phyloP scores from a whole-genome alignment of 2,797 vertebrate genomes.

The Ctenopoma kingsleyae region DNA sequence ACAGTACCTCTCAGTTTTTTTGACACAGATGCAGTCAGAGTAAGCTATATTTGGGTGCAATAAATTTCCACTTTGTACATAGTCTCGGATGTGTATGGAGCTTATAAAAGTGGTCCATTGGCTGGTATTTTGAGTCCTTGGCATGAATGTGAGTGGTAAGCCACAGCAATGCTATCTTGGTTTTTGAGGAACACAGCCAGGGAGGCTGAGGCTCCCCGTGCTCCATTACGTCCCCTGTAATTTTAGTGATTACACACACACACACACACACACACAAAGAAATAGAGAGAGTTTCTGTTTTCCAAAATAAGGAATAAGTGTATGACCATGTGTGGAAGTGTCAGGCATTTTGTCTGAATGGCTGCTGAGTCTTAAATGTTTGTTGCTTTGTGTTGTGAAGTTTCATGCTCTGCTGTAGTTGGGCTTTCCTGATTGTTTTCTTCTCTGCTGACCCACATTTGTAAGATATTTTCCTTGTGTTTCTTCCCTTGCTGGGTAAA shows the following conservation, averaged over 20 bases:
- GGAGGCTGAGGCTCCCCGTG: slow-evolving; percentile 78
- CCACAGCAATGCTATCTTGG: slow-evolving; percentile 86
- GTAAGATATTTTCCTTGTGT: slow-evolving; percentile 35
- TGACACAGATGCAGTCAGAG: slow-evolving; percentile 45
- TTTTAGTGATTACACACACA: slow-evolving; percentile 79
- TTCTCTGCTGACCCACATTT: slow-evolving; percentile 40
- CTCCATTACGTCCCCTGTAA: slow-evolving; percentile 83
- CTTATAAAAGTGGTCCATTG: slow-evolving; percentile 77
- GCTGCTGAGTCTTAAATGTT: slow-evolving; percentile 57
- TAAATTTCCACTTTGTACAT: slow-evolving; percentile 76
- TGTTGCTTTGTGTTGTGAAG: slow-evolving; percentile 53
- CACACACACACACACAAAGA: slow-evolving; percentile 38
- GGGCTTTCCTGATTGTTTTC: slow-evolving; percentile 49
- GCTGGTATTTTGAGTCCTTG: slow-evolving; percentile 83
- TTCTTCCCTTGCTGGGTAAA: slow-evolving; percentile 28
- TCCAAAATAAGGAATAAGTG: slow-evolving; percentile 74
- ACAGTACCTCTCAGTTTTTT: slow-evolving; percentile 39
- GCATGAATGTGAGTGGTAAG: slow-evolving; percentile 81
- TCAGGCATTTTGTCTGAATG: slow-evolving; percentile 69
- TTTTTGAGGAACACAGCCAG: slow-evolving; percentile 78
- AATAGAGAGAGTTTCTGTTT: slow-evolving; percentile 50
- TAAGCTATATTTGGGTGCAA: slow-evolving; percentile 67
- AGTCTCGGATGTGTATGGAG: slow-evolving; percentile 73
- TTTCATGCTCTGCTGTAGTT: slow-evolving; percentile 39
- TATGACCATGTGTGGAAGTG: slow-evolving; percentile 69